phyloP scores from a whole-genome alignment of 1,140 invertebrate genomes.

The Panulirus ornatus region DNA sequence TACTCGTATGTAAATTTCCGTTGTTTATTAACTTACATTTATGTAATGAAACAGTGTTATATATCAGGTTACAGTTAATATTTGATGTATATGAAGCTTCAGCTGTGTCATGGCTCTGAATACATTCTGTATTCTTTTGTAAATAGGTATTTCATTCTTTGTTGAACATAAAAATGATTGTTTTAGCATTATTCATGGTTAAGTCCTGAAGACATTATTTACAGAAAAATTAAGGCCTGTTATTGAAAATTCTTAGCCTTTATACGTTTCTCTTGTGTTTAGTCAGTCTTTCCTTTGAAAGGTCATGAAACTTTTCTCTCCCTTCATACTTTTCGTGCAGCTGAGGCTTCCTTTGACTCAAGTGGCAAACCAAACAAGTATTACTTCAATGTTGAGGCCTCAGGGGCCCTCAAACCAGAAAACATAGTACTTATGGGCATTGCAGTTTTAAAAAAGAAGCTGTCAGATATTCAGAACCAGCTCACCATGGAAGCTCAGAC shows the following conservation, averaged over 20 bases:
- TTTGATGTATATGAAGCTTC: not conserved
- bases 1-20: slow-evolving; percentile 84
- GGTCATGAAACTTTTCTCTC: not conserved
- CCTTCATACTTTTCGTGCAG: slow-evolving; percentile 46
- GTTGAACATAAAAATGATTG: not conserved
- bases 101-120: not conserved
- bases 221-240: not conserved
- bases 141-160: not conserved
- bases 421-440: slow-evolving; percentile 98
- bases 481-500: slow-evolving; percentile 82
- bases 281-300: not conserved
- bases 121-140: not conserved
- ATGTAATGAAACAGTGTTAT: not conserved
- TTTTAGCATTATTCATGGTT: not conserved
- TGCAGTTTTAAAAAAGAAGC: slow-evolving; percentile 94
- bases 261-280: not conserved
- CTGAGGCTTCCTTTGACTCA: slow-evolving; percentile 72
- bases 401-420: slow-evolving; percentile 95
- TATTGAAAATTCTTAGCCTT: not conserved
- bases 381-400: slow-evolving; percentile 97
- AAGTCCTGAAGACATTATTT: not conserved
- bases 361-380: slow-evolving; percentile 90
- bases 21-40: not conserved
- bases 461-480: slow-evolving; percentile 96
- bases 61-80: not conserved